Conservation (phyloP, 2,888 invertebrate species). For the Pollenia angustigena region DNA sequence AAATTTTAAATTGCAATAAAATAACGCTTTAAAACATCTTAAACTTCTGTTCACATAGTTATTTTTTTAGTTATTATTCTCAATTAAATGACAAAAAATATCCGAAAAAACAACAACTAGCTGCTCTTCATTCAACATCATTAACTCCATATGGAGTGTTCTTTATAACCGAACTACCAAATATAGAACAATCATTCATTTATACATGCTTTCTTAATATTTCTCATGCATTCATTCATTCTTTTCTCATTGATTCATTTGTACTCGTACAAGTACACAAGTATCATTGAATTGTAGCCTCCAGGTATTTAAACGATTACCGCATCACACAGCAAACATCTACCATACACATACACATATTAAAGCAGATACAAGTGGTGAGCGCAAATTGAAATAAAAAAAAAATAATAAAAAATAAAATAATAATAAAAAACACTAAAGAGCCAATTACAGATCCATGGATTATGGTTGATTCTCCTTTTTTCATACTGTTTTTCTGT, state of each 20-base stretch:
- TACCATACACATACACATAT: constrained; percentile 43
- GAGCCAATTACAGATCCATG: constrained; percentile 72
- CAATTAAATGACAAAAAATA: constrained; percentile 14
- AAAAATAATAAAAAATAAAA: constrained; percentile 34
- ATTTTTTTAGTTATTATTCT: constrained; percentile 8
- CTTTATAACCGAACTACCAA: constrained; percentile 57
- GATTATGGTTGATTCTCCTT: constrained; percentile 66
- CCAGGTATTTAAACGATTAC: constrained; percentile 73
- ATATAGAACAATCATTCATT: constrained; percentile 66
- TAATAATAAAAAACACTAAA: constrained; percentile 69
- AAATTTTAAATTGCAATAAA: constrained; percentile 49
- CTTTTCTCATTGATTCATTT: constrained; percentile 32
- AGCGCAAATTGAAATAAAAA: constrained; percentile 63
- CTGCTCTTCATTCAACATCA: constrained; percentile 67
- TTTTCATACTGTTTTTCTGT: constrained; percentile 26
- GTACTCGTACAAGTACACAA: constrained; percentile 44
- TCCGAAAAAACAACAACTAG: constrained; percentile 36
- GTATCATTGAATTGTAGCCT: constrained; percentile 72
- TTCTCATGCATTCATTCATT: neutral
- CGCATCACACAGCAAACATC: constrained; percentile 57
- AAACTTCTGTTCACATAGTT: constrained; percentile 68
- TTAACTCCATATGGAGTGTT: constrained; percentile 67
- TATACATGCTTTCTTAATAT: constrained; percentile 8
- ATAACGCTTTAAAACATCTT: constrained; percentile 53
- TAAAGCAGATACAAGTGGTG: constrained; percentile 32